A percentile compares a stretch with the other conserved stretches of the same genome.
Conservation (phyloP, 1,140 invertebrate genomes). For the Drosophila ananassae region DNA sequence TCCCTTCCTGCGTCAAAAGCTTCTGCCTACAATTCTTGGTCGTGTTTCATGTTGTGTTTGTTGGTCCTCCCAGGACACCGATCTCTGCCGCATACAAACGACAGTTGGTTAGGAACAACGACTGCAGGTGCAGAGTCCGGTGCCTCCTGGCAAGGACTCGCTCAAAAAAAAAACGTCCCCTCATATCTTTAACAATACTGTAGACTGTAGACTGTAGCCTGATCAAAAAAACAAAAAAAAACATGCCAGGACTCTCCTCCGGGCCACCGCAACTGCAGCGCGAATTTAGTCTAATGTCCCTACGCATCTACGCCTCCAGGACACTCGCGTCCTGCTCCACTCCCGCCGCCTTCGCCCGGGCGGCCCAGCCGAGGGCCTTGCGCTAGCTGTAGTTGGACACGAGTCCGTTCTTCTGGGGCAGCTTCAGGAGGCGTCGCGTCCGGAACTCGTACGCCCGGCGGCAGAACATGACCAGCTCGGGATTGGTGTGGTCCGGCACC, state of each 20-base stretch:
- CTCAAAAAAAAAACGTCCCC: conserved; percentile 1
- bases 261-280: not conserved
- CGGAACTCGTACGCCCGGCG: conserved; percentile 97
- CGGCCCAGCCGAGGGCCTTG: conserved; percentile 1
- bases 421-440: conserved; percentile 90
- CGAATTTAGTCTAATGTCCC: conserved; percentile 48
- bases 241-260: conserved; percentile 27
- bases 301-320: conserved; percentile 1
- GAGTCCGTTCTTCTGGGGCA: conserved; percentile 84
- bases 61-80: conserved; percentile 3
- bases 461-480: conserved; percentile 97
- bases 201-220: conserved; percentile 35
- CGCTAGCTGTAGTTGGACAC: conserved; percentile 51
- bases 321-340: not conserved
- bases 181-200: conserved; percentile 49
- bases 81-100: conserved; percentile 6
- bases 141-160: conserved; percentile 15
- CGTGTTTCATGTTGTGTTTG: conserved; percentile 31
- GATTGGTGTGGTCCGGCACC: conserved; percentile 88
- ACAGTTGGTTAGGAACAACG: conserved; percentile 42
- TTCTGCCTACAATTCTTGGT: conserved; percentile 49
- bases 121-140: not conserved
- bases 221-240: conserved; percentile 27
- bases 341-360: not conserved
- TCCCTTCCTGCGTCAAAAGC: conserved; percentile 22